Evolutionary conservation across 2,888 invertebrate genomes (phyloP).

Genomic region (Drosophila borborema): DNA sequence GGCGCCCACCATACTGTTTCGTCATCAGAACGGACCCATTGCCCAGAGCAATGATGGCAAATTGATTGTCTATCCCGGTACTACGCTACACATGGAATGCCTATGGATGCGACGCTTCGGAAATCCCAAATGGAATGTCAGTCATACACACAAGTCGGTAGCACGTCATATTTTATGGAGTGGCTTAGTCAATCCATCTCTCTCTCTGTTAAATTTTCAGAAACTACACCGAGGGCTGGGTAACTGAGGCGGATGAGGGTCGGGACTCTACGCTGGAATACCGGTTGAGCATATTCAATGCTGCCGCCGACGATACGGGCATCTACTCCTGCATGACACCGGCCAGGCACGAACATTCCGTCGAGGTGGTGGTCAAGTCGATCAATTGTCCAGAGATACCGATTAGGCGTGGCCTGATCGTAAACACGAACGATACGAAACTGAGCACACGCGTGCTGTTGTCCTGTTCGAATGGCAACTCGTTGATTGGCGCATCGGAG

Average conservation of each 20-base stretch:
- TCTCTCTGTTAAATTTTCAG: slow-evolving; percentile 79
- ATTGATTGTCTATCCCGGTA: slow-evolving; percentile 93
- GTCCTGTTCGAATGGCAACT: slow-evolving; percentile 92
- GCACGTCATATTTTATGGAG: background rate
- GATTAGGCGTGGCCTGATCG: slow-evolving; percentile 90
- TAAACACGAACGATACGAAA: slow-evolving; percentile 90
- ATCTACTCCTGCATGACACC: slow-evolving; percentile 94
- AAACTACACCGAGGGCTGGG: slow-evolving; percentile 93
- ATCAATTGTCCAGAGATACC: slow-evolving; percentile 93
- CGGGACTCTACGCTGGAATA: slow-evolving; percentile 92
- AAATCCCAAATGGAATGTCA: slow-evolving; percentile 93
- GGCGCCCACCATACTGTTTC: slow-evolving; percentile 93
- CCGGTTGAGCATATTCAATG: slow-evolving; percentile 92
- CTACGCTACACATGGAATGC: slow-evolving; percentile 94
- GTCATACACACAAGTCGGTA: slow-evolving; percentile 87
- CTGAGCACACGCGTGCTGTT: slow-evolving; percentile 91
- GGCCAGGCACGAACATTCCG: slow-evolving; percentile 91
- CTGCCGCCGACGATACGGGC: slow-evolving; percentile 93
- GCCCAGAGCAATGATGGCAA: slow-evolving; percentile 95
- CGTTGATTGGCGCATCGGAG: slow-evolving; percentile 91
- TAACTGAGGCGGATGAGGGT: slow-evolving; percentile 89
- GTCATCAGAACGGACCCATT: slow-evolving; percentile 93
- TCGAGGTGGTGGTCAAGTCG: slow-evolving; percentile 92
- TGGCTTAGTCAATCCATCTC: no score
- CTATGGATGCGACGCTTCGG: slow-evolving; percentile 94